Evolutionary conservation across 2,113 vertebrate genomes (phyloP).

Genomic region (Dipodomys ordii): DNA sequence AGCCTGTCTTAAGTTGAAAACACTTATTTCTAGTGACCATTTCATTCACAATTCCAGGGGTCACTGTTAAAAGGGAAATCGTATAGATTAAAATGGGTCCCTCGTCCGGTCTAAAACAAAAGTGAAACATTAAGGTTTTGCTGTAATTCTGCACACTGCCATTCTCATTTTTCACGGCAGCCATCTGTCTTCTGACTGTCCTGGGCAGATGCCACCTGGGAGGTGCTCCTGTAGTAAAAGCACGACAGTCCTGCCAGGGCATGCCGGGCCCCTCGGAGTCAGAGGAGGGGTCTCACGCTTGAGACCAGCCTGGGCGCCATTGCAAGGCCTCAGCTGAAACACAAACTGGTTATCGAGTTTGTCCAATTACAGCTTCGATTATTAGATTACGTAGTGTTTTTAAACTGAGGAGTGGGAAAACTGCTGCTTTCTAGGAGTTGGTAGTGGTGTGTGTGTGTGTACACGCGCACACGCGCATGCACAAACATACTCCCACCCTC

Average conservation of each 20-base stretch:
- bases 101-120: background rate
- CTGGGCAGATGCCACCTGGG: background rate
- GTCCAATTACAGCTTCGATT: no score
- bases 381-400: background rate
- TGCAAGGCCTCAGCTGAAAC: background rate
- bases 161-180: background rate
- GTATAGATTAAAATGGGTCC: background rate
- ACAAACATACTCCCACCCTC: background rate
- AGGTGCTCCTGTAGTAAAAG: background rate
- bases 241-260: background rate
- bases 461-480: background rate
- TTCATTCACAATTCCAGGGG: background rate
- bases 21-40: background rate
- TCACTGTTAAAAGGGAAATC: constrained; percentile 8
- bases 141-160: background rate
- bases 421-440: background rate
- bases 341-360: background rate
- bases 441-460: background rate
- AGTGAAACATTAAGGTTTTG: background rate
- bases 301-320: background rate
- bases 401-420: background rate
- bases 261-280: background rate
- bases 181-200: background rate
- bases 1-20: no score
- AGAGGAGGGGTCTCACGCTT: background rate